Base-by-base conservation (phyloP, 2,113 vertebrate species). In the Nothocercus nigrocapillus region DNA sequence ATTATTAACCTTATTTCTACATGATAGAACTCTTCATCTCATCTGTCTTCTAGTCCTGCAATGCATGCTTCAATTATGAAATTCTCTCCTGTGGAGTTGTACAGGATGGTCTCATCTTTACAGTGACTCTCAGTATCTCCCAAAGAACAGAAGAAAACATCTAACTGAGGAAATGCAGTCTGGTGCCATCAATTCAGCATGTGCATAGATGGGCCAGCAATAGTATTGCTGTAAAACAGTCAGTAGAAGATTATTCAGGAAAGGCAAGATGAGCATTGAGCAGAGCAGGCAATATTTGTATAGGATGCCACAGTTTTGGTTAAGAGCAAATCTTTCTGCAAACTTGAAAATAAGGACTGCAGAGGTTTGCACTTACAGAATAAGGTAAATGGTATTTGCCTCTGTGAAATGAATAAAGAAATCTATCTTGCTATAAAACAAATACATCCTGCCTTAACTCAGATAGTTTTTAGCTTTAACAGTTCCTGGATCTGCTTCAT, bases 11-110 rank as follows among this genome's bases (percentile, higher is more conserved):
- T 61, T 42, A 10, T 11, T 38, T n/a, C 42, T 8, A 13, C 53
- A 20, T 82, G 38, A 10, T 17, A 47, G 24, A 40, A 40, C 11
- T 66, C 24, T n/a, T 81, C 15, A 40, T 10, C 4, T 53, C 49
- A 44, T 28, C 27, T 28, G n/a, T 4, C n/a, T 70, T 68, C 24
- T 28, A 85, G 15, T 20, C 51, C 36, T 88, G 28, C 6, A 54
- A 15, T 1, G 1, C 0, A 1, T 45, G 44, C 20, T 54, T 79
- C 58, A 27, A 0, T 0, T 28, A 21, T 4, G 5, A 81, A 77
- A 85, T 44, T 13, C 10, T 73, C 34, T 82, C 49, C 30, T 24
- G 6, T 15, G 21, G 32, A 72, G 10, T 4, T 21, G 11, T 7
- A 16, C 8, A 38, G 22, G 15, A 42, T 15, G 4, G 27, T 61